phyloP scores from a whole-genome alignment of 2,888 invertebrate genomes.

The Acrocyrtus sp. region DNA sequence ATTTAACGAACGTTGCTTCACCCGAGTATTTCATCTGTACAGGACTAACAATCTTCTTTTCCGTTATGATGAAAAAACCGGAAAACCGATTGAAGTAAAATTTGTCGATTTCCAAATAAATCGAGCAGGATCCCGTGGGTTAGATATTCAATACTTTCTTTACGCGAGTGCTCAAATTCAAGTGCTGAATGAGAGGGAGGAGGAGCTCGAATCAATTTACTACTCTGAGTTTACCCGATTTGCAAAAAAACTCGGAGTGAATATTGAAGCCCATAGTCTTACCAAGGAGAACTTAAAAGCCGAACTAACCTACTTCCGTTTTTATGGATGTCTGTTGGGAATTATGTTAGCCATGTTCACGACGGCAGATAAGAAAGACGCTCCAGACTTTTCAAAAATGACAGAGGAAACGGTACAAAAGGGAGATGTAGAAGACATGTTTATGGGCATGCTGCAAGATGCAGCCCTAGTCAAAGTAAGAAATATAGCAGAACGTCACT shows the following conservation, averaged over 20 bases:
- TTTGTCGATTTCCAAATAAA: slow-evolving; percentile 62
- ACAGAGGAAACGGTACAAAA: slow-evolving; percentile 30
- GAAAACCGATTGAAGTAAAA: slow-evolving; percentile 50
- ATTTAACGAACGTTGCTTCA: too few relatives aligned
- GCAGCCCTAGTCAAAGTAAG: slow-evolving; percentile 12
- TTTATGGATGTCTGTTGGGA: slow-evolving; percentile 55
- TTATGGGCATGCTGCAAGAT: slow-evolving; percentile 29
- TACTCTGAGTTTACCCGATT: slow-evolving; percentile 55
- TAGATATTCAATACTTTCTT: slow-evolving; percentile 62
- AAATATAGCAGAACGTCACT: slow-evolving; percentile 16
- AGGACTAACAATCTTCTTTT: slow-evolving; percentile 62
- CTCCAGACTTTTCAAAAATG: slow-evolving; percentile 59
- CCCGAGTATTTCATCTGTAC: slow-evolving; percentile 7
- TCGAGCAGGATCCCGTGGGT: slow-evolving; percentile 39
- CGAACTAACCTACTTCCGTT: slow-evolving; percentile 49
- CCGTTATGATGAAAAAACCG: slow-evolving; percentile 45
- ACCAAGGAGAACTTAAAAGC: slow-evolving; percentile 50
- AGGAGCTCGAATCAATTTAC: slow-evolving; percentile 51
- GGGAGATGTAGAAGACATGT: too few relatives aligned
- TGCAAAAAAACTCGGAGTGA: slow-evolving; percentile 41
- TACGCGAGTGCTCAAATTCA: slow-evolving; percentile 45
- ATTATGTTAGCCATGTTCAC: slow-evolving; percentile 52
- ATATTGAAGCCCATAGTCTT: slow-evolving; percentile 18
- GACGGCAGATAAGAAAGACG: slow-evolving; percentile 39
- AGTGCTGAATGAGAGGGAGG: slow-evolving; percentile 49